Conservation (phyloP, 2,113 vertebrate genomes). For the Isichthys henryi region DNA sequence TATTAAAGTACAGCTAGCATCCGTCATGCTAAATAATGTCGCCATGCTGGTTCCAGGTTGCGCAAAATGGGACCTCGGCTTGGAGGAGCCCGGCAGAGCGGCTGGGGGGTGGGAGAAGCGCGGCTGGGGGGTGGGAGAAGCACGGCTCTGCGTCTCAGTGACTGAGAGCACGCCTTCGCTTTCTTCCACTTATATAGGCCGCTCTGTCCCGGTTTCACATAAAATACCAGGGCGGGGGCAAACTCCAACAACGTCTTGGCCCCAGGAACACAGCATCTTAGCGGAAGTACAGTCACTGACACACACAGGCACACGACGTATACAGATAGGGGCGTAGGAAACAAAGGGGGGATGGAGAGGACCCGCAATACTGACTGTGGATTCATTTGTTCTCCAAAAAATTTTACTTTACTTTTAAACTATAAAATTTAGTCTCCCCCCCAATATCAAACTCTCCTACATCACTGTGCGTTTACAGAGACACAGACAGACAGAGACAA, state of each 20-base stretch:
- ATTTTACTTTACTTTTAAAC: background rate
- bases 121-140: background rate
- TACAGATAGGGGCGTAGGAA: background rate
- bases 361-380: background rate
- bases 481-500: constrained; percentile 11
- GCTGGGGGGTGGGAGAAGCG: too few relatives aligned
- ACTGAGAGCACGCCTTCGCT: background rate
- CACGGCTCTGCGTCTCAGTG: background rate
- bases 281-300: background rate
- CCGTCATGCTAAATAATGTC: background rate
- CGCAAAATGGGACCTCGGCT: too few relatives aligned
- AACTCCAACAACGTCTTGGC: background rate
- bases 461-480: background rate
- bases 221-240: constrained; percentile 8
- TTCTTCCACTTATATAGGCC: constrained; percentile 20
- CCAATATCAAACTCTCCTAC: background rate
- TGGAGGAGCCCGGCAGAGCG: background rate
- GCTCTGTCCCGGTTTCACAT: background rate
- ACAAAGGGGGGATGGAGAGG: background rate
- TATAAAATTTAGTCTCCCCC: background rate
- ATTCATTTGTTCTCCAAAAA: background rate
- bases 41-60: background rate
- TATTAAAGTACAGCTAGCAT: background rate
- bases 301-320: constrained; percentile 27
- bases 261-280: constrained; percentile 22